Conservation (phyloP, 2,888 invertebrate genomes). For the Physocephala rufipes region DNA sequence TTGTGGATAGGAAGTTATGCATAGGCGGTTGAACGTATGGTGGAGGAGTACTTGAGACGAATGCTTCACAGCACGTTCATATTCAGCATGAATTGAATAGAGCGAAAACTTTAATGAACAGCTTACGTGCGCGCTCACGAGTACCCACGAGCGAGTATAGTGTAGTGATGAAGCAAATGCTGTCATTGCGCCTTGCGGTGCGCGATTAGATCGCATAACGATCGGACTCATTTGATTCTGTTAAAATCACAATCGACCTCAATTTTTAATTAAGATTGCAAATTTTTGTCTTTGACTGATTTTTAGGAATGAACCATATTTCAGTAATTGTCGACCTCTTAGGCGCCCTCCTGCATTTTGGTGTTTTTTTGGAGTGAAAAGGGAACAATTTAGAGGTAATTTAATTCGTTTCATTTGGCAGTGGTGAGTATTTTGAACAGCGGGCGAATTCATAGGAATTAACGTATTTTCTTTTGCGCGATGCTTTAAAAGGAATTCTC, state of each 20-base stretch:
- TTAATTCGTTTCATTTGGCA: too few relatives aligned
- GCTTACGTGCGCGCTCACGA: too few relatives aligned
- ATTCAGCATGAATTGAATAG: neutral
- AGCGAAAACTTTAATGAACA: neutral
- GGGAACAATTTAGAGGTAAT: too few relatives aligned
- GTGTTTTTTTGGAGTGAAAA: too few relatives aligned
- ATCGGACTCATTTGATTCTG: constrained; percentile 31
- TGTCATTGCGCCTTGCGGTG: neutral
- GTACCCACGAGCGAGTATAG: neutral
- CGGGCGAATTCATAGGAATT: too few relatives aligned
- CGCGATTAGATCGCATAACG: constrained; percentile 10
- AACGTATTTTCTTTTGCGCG: too few relatives aligned
- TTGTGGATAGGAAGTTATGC: neutral
- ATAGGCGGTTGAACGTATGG: constrained; percentile 23
- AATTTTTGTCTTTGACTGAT: too few relatives aligned
- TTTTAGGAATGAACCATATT: too few relatives aligned
- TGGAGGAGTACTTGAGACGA: neutral
- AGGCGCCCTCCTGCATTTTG: too few relatives aligned
- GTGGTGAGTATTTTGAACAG: too few relatives aligned
- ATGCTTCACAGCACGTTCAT: neutral
- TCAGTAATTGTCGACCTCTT: too few relatives aligned
- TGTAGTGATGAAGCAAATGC: neutral
- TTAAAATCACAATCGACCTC: constrained; percentile 29
- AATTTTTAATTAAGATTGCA: constrained; percentile 25
- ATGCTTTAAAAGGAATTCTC: neutral